Conservation (phyloP, 1,140 invertebrate genomes). For the Schmidtea mediterranea region DNA sequence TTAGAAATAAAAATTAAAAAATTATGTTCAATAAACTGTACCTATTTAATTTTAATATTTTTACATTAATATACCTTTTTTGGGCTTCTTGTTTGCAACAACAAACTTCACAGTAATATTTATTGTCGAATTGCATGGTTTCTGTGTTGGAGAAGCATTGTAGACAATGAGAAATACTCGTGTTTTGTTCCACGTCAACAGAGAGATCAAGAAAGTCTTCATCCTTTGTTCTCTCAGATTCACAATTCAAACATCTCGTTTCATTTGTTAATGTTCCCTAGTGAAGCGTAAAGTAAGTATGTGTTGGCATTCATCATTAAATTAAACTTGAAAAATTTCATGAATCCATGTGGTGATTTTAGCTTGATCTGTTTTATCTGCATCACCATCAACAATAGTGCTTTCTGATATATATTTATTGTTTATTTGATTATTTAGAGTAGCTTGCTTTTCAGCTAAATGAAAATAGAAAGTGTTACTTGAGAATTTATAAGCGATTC, state of each 20-base stretch:
- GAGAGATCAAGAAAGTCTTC: constrained; percentile 96
- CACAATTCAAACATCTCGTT: constrained; percentile 92
- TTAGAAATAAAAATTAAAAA: too few species aligned
- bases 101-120: constrained; percentile 98
- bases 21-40: too few species aligned
- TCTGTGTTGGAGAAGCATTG: constrained; percentile 90
- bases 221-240: constrained; percentile 91
- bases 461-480: too few species aligned
- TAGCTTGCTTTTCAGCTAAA: too few species aligned
- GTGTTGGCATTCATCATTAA: too few species aligned
- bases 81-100: constrained; percentile 94
- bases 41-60: too few species aligned
- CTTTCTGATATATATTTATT: neutral
- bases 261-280: constrained; percentile 92
- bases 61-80: too few species aligned
- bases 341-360: constrained; percentile 71
- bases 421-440: neutral
- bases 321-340: constrained; percentile 99
- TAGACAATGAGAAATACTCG: constrained; percentile 88
- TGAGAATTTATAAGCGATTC: too few species aligned
- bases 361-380: constrained; percentile 5
- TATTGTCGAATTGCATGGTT: constrained; percentile 93
- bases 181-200: constrained; percentile 96
- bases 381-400: neutral
- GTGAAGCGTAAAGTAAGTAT: too few species aligned